Evolutionary conservation across 2,797 vertebrate species (phyloP).

Genomic region (Simalia tracyae): DNA sequence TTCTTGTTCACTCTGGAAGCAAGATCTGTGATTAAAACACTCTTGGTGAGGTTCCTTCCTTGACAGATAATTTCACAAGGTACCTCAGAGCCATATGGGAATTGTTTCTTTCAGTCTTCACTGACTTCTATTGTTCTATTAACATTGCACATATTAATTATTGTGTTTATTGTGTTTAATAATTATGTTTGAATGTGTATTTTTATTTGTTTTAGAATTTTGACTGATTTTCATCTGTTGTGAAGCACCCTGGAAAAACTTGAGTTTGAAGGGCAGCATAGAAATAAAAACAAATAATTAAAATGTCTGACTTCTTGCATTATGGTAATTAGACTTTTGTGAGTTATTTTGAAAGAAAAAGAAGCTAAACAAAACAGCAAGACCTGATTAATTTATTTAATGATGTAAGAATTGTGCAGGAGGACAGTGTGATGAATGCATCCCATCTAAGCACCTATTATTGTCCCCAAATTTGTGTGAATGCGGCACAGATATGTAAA

Average conservation of each 20-base stretch:
- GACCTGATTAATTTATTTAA: neutral
- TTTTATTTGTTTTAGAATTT: neutral
- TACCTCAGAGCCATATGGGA: neutral
- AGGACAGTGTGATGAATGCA: neutral
- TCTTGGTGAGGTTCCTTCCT: neutral
- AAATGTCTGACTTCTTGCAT: neutral
- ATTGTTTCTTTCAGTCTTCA: neutral
- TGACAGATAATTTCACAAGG: neutral
- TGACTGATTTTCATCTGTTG: neutral
- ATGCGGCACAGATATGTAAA: neutral
- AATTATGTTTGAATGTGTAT: neutral
- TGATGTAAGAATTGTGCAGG: neutral
- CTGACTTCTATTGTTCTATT: neutral
- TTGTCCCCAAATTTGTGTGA: neutral
- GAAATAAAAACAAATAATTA: neutral
- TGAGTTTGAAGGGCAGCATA: neutral
- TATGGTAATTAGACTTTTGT: neutral
- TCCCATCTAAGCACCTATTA: neutral
- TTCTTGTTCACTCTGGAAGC: neutral
- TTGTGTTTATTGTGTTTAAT: neutral
- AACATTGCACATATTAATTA: neutral
- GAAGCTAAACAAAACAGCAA: neutral
- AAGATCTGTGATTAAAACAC: neutral
- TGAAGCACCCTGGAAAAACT: neutral
- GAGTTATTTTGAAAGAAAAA: neutral